Evolutionary conservation across 2,113 vertebrate species (phyloP).

Genomic region (Clupea harengus): DNA sequence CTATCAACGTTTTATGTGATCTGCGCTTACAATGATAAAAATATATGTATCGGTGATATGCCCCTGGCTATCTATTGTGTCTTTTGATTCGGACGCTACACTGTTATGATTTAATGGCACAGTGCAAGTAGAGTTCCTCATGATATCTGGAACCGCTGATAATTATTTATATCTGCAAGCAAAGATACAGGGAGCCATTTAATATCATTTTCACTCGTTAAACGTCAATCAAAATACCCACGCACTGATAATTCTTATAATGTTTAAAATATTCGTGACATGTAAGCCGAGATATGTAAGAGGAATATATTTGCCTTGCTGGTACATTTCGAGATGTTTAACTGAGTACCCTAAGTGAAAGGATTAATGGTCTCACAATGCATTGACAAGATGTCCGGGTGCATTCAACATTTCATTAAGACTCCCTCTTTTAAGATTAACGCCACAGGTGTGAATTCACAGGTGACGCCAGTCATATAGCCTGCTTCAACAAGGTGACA

Average conservation of each 20-base stretch:
- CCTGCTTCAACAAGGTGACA: conserved; percentile 7
- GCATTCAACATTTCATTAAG: neutral
- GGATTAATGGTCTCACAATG: neutral
- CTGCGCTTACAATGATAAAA: conserved; percentile 61
- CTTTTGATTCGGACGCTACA: conserved; percentile 52
- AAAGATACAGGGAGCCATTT: conserved; percentile 41
- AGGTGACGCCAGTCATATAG: conserved; percentile 18
- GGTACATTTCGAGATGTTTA: neutral
- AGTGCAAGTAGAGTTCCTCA: neutral
- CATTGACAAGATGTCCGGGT: neutral
- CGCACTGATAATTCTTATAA: neutral
- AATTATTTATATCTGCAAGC: conserved; percentile 38
- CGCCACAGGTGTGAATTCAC: conserved; percentile 40
- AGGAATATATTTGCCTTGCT: neutral
- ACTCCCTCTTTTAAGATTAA: neutral
- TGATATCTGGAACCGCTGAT: conserved; percentile 49
- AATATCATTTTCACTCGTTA: conserved; percentile 51
- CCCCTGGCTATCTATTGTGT: conserved; percentile 46
- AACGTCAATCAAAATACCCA: conserved; percentile 28
- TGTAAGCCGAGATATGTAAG: neutral
- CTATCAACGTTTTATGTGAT: conserved; percentile 65
- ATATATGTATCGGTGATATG: conserved; percentile 46
- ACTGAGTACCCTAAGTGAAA: neutral
- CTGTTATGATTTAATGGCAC: conserved; percentile 51
- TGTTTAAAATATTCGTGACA: neutral